Base-by-base conservation (phyloP, 2,888 invertebrate species). In the Schizaphis graminum region DNA sequence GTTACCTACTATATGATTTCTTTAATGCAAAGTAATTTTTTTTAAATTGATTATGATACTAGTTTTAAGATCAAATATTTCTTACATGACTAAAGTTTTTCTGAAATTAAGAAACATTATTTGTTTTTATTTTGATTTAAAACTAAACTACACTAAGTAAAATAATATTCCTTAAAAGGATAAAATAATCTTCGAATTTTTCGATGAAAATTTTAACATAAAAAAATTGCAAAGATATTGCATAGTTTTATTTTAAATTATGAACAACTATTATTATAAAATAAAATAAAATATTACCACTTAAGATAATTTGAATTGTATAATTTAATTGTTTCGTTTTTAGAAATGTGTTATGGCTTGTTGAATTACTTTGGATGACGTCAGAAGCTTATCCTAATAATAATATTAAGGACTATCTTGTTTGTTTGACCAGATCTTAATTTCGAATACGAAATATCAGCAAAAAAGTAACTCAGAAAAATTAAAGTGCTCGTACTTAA, bases 101-200 rank as follows among this genome's bases (percentile, higher is more conserved):
- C 21, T 85, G n/a, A 56, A 44, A n/a, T 56, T 28, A 56, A 91
- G n/a, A 91, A 85, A 44, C 10, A 56, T n/a, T 21, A 1, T 41
- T 26, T 24, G n/a, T 53, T 92, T 86, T 91, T 41, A 28, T 91
- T 86, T 86, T 11, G 7, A 49, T 92, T 57, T 35, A 26, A 92
- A 86, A 92, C 49, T 26, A 86, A 92, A 57, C 35, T 61, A 26
- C 16, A 35, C 16, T 1, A 21, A 77, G 35, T 35, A 77, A 35
- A 77, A 77, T 35, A n/a, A 24, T 91, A 35, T 44, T 53, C n/a
- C 24, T 47, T 35, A 91, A n/a, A 47, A 90, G 11, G 11, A 67
- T 49, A 61, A n/a, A 89, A 61, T 26, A 89, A 89, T 28, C 11
- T 28, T 44, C 4, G 28, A 61, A 89, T 44, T 28, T 89, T 28